Conservation (phyloP, 2,113 vertebrate species). For the Notothenia coriiceps region DNA sequence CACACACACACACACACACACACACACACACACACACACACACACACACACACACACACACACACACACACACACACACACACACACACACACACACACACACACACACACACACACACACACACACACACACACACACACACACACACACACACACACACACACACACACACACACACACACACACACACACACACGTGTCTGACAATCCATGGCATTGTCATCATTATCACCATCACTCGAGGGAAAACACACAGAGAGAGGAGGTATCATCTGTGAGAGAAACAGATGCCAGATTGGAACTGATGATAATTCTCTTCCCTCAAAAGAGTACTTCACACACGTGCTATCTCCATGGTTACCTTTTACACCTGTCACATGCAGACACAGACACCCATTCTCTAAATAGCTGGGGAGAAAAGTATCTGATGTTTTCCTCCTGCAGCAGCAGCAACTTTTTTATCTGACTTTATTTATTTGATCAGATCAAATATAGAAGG, state of each 20-base stretch:
- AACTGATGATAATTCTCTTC: not conserved
- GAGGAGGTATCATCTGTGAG: no score
- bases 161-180: not conserved
- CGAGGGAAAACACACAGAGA: constrained; percentile 11
- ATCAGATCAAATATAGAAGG: not conserved
- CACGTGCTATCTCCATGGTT: constrained; percentile 33
- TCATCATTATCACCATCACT: constrained; percentile 21
- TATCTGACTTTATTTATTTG: not conserved
- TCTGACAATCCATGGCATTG: constrained; percentile 9
- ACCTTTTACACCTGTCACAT: constrained; percentile 40
- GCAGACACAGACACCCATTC: not conserved
- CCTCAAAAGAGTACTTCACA: not conserved
- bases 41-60: constrained; percentile 3
- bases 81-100: not conserved
- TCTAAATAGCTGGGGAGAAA: constrained; percentile 16
- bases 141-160: constrained; percentile 5
- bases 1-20: not conserved
- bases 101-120: not conserved
- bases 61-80: not conserved
- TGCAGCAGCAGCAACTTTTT: not conserved
- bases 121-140: not conserved
- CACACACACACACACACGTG: not conserved
- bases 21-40: not conserved
- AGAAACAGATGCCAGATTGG: not conserved
- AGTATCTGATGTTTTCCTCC: not conserved